Conservation (phyloP, 2,113 vertebrate genomes). For the Myotis lucifugus region DNA sequence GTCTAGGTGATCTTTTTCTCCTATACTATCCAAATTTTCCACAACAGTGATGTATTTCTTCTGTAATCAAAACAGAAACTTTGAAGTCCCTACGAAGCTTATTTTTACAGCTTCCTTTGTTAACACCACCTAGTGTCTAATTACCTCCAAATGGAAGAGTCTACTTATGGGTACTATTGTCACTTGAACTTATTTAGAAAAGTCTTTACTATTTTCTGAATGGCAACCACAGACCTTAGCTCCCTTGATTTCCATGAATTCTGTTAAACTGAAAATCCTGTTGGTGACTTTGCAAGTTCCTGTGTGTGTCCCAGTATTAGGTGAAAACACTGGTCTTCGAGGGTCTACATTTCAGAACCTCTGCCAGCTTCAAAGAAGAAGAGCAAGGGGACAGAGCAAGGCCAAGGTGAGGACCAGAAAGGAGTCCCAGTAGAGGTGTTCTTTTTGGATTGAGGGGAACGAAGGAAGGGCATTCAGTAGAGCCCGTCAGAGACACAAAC, state of each 20-base stretch:
- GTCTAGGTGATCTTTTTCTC: background rate
- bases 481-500: background rate
- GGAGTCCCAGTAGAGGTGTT: background rate
- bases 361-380: background rate
- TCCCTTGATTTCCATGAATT: background rate
- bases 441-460: too few species aligned
- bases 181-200: background rate
- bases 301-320: background rate
- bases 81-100: background rate
- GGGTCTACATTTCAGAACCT: background rate
- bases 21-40: background rate
- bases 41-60: background rate
- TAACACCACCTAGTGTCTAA: background rate
- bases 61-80: constrained; percentile 31
- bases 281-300: background rate
- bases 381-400: background rate
- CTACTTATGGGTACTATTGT: background rate
- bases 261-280: background rate
- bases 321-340: background rate
- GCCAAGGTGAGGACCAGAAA: background rate
- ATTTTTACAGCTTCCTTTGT: background rate
- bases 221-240: background rate
- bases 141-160: background rate
- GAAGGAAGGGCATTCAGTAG: background rate
- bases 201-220: background rate